Evolutionary conservation across 2,888 invertebrate genomes (phyloP), one percentile per base, ranked within the genome.

Genomic region (Meiosimyza platycephala): DNA sequence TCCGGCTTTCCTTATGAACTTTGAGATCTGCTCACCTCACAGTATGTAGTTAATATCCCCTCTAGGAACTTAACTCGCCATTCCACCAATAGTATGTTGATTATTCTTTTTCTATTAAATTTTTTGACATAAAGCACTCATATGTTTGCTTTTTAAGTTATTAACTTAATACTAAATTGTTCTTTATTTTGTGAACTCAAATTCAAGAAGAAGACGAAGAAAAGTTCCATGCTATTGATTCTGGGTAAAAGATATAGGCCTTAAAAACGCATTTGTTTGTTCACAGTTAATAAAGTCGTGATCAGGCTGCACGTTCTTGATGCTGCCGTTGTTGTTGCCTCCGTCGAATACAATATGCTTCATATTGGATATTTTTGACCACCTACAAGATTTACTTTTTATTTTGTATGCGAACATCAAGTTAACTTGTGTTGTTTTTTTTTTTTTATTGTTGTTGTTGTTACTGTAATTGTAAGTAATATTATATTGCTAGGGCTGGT

Each of bases 201-300:
- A 7, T 40, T 33, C 6, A 59, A 16, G 18, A 12, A 22, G 12
- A 48, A 22, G 13, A 59, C 3, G 18, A 12, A 22, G 12, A 48
- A 22, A n/a, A 47, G n/a, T 62, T 12, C 18, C 63, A 18, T 16
- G 28, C 40, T 48, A 22, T 64, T 64, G 50, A 50, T 63, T 6
- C 64, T 22, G 40, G 9, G 52, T 40, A 40, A 40, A 40, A 40
- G 40, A 40, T 40, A 40, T 40, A 40, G 40, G 9, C 40, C 40
- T 40, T 40, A 40, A 40, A 9, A 40, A 40, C 40, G 40, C 12
- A 40, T 40, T 40, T 40, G 40, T 40, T 40, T 40, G 40, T 64
- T 64, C 65, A 62, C 69, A 71, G 75, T 81, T 82, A 82, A 83
- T 82, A 81, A 79, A 84, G 82, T 84, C 84, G 84, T 84, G 85